Evolutionary conservation across 1,140 invertebrate species (phyloP), one percentile per base, ranked within the genome.

Genomic region (Mactra quadrangularis): DNA sequence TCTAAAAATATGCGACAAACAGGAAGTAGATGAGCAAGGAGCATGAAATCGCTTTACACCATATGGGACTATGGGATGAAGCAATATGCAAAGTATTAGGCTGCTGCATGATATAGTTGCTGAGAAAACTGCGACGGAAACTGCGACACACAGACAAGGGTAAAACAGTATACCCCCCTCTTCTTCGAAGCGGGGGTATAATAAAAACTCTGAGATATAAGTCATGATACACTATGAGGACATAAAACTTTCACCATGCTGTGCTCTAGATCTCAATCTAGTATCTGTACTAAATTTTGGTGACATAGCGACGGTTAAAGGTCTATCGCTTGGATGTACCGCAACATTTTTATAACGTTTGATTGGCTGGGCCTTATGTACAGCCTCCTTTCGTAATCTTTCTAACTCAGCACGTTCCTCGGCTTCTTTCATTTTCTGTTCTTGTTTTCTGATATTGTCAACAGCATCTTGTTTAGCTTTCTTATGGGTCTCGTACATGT

Each of bases 351-450:
- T 93, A 83, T 89, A 94, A 29, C 91, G 88, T 74, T 89, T 89
- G 2, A 94, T 82, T 1, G 93, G 93, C 55, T 93, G 90, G 19
- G 93, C 90, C 86, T 93, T 93, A 77, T 93, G 93, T 11, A 94
- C 92, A 19, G 89, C 86, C 71, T 93, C 90, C 47, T 84, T 64
- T 25, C 94, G 85, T 47, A 94, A 60, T 74, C 89, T 84, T 19
- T 88, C 86, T 22, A 93, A 85, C 41, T 92, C 93, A 31, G 77
- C 87, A 38, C 89, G 85, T 82, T 94, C 93, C 66, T 93, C 93
- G n/a, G 89, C 88, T 53, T 89, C 87, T 60, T 82, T 83, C 27
- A 78, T 68, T 35, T 77, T 71, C 75, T 91, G 87, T 53, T 75
- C 74, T 59, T 89, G 87, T 22, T 86, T 70, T 29, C 88, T 83